Percentiles rank a stretch among this genome's conserved stretches.
phyloP scores from a whole-genome alignment of 2,888 invertebrate genomes.

The Tuta absoluta region DNA sequence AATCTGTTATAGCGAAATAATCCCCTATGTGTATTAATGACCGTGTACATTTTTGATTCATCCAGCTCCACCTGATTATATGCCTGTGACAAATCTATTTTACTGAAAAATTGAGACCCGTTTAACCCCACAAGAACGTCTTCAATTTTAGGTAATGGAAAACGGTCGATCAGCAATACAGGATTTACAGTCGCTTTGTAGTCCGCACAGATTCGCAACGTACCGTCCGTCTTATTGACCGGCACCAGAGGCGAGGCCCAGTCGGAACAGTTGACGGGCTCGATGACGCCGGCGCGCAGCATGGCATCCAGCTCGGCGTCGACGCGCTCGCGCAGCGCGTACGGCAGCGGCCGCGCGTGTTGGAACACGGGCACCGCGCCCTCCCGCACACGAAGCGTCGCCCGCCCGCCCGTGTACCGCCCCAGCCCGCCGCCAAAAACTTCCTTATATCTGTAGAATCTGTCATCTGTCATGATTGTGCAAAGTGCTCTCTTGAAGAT shows the following conservation, averaged over 20 bases:
- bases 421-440: conserved; percentile 24
- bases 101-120: conserved; percentile 13
- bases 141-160: conserved; percentile 7
- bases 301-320: conserved; percentile 34
- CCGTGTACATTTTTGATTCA: background rate
- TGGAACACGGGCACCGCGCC: conserved; percentile 29
- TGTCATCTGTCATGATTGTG: too few species aligned
- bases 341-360: conserved; percentile 30
- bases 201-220: conserved; percentile 32
- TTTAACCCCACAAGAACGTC: conserved; percentile 14
- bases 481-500: too few species aligned
- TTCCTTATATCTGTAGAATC: conserved; percentile 25
- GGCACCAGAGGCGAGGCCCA: conserved; percentile 28
- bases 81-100: conserved; percentile 25
- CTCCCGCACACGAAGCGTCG: conserved; percentile 29
- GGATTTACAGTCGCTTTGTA: conserved; percentile 37
- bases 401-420: conserved; percentile 26
- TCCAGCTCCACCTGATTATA: conserved; percentile 24
- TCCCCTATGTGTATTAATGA: conserved; percentile 24
- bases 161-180: conserved; percentile 25
- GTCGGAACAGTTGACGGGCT: conserved; percentile 28
- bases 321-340: conserved; percentile 29
- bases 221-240: conserved; percentile 24
- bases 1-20: conserved; percentile 28
- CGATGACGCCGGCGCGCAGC: conserved; percentile 35